phyloP scores from a whole-genome alignment of 2,888 invertebrate genomes.

The Pycnomerus fuliginosus region DNA sequence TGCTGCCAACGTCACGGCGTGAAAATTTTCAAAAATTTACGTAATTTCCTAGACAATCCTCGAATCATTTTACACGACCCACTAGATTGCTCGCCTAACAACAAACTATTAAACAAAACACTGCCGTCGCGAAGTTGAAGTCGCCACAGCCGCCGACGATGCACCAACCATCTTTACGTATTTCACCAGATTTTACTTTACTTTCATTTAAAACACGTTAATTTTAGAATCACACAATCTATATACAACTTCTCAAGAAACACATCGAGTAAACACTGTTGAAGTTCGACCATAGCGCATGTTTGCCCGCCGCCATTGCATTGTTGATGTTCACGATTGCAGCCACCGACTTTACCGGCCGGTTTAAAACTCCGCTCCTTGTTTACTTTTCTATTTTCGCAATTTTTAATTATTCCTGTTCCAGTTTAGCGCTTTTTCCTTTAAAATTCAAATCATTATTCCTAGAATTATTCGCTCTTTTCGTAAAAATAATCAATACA shows the following conservation, averaged over 20 bases:
- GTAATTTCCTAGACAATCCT: too few species aligned
- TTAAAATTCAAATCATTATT: too few species aligned
- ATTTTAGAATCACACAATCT: constrained; percentile 29
- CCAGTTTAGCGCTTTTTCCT: too few species aligned
- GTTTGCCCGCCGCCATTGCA: constrained; percentile 51
- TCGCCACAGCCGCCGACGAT: constrained; percentile 34
- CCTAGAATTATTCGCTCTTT: too few species aligned
- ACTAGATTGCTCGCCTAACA: constrained; percentile 35
- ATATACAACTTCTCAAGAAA: constrained; percentile 51
- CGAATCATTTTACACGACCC: too few species aligned
- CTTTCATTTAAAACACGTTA: constrained; percentile 25
- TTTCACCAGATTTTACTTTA: constrained; percentile 33
- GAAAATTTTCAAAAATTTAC: constrained; percentile 45
- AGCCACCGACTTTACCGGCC: constrained; percentile 45
- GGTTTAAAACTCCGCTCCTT: too few species aligned
- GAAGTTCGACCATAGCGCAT: constrained; percentile 52
- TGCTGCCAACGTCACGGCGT: constrained; percentile 50
- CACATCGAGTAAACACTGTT: constrained; percentile 58
- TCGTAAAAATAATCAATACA: too few species aligned
- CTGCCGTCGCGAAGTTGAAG: too few species aligned
- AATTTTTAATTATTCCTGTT: too few species aligned
- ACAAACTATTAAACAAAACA: constrained; percentile 31
- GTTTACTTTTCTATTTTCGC: too few species aligned
- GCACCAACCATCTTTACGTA: constrained; percentile 38
- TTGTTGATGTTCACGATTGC: constrained; percentile 41